phyloP scores from a whole-genome alignment of 2,113 vertebrate species.

The Ochotona curzoniae region DNA sequence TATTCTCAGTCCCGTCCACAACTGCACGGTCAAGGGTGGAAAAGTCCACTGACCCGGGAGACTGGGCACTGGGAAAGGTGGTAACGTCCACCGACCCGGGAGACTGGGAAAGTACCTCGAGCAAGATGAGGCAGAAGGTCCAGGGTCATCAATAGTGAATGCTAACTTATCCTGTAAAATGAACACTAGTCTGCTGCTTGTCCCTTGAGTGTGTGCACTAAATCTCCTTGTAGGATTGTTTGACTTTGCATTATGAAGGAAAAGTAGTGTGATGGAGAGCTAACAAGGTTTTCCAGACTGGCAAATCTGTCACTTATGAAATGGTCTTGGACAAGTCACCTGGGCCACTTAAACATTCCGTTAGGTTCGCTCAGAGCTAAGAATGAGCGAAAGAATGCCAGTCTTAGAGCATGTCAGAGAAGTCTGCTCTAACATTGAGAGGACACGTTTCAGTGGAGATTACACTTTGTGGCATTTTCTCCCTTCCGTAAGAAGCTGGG shows the following conservation, averaged over 20 bases:
- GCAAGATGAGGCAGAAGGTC: conserved; percentile 34
- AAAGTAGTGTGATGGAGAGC: not conserved
- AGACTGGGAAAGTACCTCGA: not conserved
- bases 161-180: conserved; percentile 38
- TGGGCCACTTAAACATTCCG: conserved; percentile 10
- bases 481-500: not conserved
- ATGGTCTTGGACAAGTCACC: not conserved
- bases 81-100: not conserved
- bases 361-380: conserved; percentile 6
- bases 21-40: not conserved
- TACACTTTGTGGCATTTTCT: not conserved
- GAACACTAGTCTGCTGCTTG: conserved; percentile 33
- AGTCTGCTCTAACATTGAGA: not conserved
- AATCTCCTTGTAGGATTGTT: conserved; percentile 28
- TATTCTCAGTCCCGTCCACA: not conserved
- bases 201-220: conserved; percentile 2
- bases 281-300: not conserved
- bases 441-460: not conserved
- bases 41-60: not conserved
- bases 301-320: conserved; percentile 12
- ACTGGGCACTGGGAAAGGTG: not conserved
- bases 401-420: not conserved
- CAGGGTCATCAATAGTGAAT: conserved; percentile 23
- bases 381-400: not conserved
- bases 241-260: not conserved